phyloP scores from a whole-genome alignment of 2,113 vertebrate species.

The Phoenicopterus ruber region DNA sequence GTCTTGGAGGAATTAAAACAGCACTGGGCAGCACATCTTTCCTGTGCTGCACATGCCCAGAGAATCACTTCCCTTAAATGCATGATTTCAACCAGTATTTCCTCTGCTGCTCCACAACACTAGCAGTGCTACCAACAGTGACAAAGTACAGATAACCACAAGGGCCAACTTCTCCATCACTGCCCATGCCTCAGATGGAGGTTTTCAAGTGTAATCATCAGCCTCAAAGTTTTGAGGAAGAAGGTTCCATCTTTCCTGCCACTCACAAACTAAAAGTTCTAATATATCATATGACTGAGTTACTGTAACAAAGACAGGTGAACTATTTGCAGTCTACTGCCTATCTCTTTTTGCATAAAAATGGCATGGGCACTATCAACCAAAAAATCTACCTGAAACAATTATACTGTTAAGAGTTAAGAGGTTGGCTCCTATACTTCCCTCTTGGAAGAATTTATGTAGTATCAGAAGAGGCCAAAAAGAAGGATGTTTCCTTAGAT shows the following conservation, averaged over 20 bases:
- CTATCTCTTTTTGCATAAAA: background rate
- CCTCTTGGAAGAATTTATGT: background rate
- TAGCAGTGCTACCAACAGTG: background rate
- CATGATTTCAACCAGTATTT: background rate
- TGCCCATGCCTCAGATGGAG: background rate
- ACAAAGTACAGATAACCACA: background rate
- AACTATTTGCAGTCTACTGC: background rate
- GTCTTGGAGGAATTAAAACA: background rate
- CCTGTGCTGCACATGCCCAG: background rate
- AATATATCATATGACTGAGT: background rate
- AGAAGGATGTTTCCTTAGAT: background rate
- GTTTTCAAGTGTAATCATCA: background rate
- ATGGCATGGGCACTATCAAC: background rate
- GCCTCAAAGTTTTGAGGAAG: background rate
- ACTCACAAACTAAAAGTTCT: background rate
- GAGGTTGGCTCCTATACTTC: background rate
- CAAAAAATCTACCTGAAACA: background rate
- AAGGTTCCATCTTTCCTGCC: background rate
- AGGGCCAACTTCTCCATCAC: background rate
- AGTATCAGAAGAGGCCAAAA: background rate
- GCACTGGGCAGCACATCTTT: background rate
- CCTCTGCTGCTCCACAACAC: background rate
- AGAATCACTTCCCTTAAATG: background rate
- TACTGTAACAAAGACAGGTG: background rate
- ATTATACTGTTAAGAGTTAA: background rate